Evolutionary conservation across 23 tunicate genomes (phyloP), one percentile per base, ranked within the genome.

Genomic region (Phallusia fumigata): DNA sequence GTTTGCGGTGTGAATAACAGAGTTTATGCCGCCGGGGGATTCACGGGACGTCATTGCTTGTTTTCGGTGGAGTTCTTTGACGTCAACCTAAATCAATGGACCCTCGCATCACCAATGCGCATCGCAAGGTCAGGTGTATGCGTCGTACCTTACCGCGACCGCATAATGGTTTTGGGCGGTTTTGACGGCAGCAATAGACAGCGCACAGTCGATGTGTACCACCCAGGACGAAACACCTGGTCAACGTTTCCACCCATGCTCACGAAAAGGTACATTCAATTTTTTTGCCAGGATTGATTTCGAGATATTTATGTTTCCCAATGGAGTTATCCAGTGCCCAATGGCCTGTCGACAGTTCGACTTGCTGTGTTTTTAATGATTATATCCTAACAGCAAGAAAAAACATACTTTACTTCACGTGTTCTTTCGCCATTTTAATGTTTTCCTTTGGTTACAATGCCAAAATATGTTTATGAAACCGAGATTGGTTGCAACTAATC

Each of bases 11-110:
- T 93, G 86, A 76, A 76, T 18, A 49, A 77, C 30, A 85, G 83
- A 32, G 64, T 93, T 18, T 93, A 84, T 81, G 98, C 88, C 18
- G 98, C 90, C 5, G 98, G 98, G 35, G 98, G 98, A 16, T 93
- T 93, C 87, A 93, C 92, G 19, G 98, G 98, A 24, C 65, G 83
- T 22, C 77, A 85, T 32, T 93, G 98, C 52, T 89, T 93, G 30
- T 84, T 82, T 30, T 81, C 93, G 0, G 98, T 88, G 5, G 98
- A 93, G 51, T 93, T 33, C 69, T 88, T 82, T 84, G 90, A 86
- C 79, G 47, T 53, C 36, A 89, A 81, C 18, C 6, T 76, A 2
- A 44, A 85, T 13, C 98, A 93, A 58, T 93, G 98, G 98, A 47
- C 81, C 30, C 77, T 80, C 31, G 69, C 85, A 26, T 24, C 89